Conservation (phyloP, 1,140 invertebrate genomes). For the Calephelis virginiensis region DNA sequence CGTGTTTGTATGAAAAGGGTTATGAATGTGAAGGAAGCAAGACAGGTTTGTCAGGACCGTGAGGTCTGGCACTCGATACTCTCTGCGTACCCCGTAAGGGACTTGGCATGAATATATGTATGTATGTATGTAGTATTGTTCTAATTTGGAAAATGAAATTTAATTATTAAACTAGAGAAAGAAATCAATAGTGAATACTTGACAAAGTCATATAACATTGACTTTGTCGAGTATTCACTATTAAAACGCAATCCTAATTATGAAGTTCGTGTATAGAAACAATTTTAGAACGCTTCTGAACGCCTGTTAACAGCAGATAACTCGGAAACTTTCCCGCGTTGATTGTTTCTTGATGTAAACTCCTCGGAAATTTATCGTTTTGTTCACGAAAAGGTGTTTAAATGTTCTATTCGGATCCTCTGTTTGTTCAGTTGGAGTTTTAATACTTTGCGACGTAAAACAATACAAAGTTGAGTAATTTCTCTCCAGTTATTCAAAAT, state of each 20-base stretch:
- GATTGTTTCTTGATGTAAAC: slow-evolving; percentile 30
- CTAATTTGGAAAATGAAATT: too few species aligned
- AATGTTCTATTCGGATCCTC: slow-evolving; percentile 1
- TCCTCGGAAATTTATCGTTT: slow-evolving; percentile 28
- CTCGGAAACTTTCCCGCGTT: slow-evolving; percentile 25
- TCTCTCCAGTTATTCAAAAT: neutral
- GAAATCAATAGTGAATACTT: neutral
- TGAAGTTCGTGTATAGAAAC: slow-evolving; percentile 19
- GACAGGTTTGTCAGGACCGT: too few species aligned
- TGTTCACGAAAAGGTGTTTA: slow-evolving; percentile 20
- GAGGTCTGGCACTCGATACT: too few species aligned
- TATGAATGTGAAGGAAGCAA: too few species aligned
- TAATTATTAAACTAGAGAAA: too few species aligned
- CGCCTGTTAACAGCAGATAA: slow-evolving; percentile 30
- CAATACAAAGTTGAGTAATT: slow-evolving; percentile 4
- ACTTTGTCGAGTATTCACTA: too few species aligned
- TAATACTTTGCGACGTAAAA: slow-evolving; percentile 13
- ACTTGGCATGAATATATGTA: too few species aligned
- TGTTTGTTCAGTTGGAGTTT: slow-evolving; percentile 14
- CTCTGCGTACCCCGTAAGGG: too few species aligned
- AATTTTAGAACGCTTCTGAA: slow-evolving; percentile 26
- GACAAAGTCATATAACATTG: neutral
- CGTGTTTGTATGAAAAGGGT: too few species aligned
- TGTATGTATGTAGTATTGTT: too few species aligned
- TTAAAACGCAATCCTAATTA: slow-evolving; percentile 11